phyloP scores from a whole-genome alignment of 2,113 vertebrate genomes.

The Otolemur garnettii region DNA sequence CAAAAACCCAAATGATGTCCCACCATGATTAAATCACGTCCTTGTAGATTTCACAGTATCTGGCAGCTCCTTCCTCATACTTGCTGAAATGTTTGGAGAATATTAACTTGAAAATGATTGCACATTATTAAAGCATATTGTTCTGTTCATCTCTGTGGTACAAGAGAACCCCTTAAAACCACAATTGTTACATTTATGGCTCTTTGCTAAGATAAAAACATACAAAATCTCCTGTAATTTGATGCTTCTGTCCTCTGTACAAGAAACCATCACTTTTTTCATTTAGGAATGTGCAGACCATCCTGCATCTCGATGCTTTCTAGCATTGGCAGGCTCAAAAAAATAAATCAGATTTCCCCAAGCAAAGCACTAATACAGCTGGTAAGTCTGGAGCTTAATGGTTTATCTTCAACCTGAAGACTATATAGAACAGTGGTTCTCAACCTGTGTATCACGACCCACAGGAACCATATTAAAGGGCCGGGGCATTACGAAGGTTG shows the following conservation, averaged over 20 bases:
- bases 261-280: slow-evolving; percentile 6
- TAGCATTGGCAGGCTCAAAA: neutral
- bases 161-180: neutral
- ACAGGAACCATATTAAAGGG: too few relatives aligned
- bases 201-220: neutral
- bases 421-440: neutral
- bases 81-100: neutral
- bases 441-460: too few relatives aligned
- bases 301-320: neutral
- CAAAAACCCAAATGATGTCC: neutral
- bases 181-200: neutral
- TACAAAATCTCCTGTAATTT: neutral
- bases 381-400: neutral
- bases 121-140: neutral
- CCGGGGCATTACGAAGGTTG: too few relatives aligned
- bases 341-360: neutral
- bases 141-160: neutral
- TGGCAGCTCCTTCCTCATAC: neutral
- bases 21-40: neutral
- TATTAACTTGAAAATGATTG: neutral
- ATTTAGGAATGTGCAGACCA: neutral
- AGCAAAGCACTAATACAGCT: neutral
- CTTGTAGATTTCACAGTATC: neutral
- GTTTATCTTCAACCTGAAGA: neutral
- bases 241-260: neutral